Percentiles rank a stretch among this genome's conserved stretches.
Evolutionary conservation across 2,113 vertebrate species (phyloP).

Genomic region (Semnornis frantzii): DNA sequence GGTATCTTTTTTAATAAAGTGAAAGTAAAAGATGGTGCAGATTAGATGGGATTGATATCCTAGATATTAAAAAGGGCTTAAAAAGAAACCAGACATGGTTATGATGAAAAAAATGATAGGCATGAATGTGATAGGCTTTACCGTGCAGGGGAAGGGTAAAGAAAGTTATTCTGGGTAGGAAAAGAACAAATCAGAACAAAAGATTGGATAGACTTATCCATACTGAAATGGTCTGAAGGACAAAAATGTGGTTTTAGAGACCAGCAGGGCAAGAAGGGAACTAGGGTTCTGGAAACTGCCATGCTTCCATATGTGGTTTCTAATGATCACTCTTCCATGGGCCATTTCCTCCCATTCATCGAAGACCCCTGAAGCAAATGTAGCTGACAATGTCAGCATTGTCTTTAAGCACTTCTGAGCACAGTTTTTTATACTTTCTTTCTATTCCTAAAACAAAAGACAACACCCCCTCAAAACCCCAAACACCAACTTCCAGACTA

Average conservation of each 20-base stretch:
- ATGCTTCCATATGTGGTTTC: not conserved
- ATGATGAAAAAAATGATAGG: not conserved
- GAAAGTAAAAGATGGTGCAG: not conserved
- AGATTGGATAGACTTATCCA: not conserved
- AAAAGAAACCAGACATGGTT: not conserved
- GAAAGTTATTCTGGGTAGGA: not conserved
- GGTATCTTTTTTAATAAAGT: conserved; percentile 11
- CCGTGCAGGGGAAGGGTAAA: not conserved
- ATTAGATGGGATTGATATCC: not conserved
- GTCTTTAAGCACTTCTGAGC: too few relatives aligned
- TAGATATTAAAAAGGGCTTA: not conserved
- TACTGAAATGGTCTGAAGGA: not conserved
- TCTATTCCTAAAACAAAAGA: too few relatives aligned
- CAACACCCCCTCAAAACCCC: too few relatives aligned
- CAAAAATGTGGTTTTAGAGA: not conserved
- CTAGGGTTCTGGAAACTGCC: not conserved
- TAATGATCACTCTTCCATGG: not conserved
- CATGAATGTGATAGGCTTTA: not conserved
- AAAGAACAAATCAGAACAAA: not conserved
- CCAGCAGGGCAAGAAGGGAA: not conserved
- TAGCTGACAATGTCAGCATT: too few relatives aligned
- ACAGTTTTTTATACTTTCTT: too few relatives aligned
- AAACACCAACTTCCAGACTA: too few relatives aligned
- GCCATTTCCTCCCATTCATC: not conserved
- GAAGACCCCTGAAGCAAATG: not conserved